phyloP scores from a whole-genome alignment of 1,140 invertebrate species.

The Megalonaias nervosa region DNA sequence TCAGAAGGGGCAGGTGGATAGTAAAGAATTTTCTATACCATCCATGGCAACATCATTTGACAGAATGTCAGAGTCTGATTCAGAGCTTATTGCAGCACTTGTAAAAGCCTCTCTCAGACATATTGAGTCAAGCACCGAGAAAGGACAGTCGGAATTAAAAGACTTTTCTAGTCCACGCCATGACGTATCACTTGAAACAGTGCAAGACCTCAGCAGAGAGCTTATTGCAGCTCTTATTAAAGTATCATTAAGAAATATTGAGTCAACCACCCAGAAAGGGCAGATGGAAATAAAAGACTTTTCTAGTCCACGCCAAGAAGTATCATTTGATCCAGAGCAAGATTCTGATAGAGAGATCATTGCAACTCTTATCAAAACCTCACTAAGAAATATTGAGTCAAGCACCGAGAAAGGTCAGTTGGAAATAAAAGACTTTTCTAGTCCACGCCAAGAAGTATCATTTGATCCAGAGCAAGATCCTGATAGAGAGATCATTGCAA shows the following conservation, averaged over 20 bases:
- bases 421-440: not conserved
- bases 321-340: not conserved
- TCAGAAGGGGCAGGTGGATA: conserved; percentile 12
- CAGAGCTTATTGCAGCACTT: conserved; percentile 2
- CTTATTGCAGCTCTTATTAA: no score
- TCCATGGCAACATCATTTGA: conserved; percentile 20
- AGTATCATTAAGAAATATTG: no score
- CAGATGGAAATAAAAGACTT: no score
- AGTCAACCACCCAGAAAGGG: no score
- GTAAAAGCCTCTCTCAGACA: not conserved
- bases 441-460: conserved; percentile 15
- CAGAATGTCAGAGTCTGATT: conserved; percentile 13
- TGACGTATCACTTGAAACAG: no score
- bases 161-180: no score
- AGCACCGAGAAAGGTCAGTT: conserved; percentile 22
- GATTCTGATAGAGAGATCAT: conserved; percentile 14
- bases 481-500: conserved; percentile 12
- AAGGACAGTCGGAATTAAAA: no score
- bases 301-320: not conserved
- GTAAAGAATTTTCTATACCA: conserved; percentile 6
- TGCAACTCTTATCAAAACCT: conserved; percentile 9
- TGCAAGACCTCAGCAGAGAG: no score
- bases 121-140: no score
- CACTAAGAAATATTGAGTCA: conserved; percentile 17
- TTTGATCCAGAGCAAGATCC: not conserved